Base-by-base conservation (phyloP, 2,113 vertebrate species). In the Aplodontia rufa region DNA sequence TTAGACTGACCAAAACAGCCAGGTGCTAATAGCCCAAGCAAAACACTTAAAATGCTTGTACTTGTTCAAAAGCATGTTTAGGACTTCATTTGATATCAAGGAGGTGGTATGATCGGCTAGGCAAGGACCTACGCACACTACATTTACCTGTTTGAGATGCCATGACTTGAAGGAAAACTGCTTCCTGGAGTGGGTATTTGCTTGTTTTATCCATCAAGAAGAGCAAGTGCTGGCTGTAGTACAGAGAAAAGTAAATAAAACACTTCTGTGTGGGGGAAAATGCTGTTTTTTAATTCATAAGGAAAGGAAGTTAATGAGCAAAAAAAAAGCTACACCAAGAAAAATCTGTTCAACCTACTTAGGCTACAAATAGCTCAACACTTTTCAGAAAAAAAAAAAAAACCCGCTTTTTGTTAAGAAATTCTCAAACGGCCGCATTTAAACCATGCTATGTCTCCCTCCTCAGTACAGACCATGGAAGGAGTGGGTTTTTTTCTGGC, bases 251-350 rank as follows among this genome's bases (percentile, higher is more conserved):
- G 91, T 97, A 96, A 97, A 93, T 58, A 94, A 74, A 90, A 81
- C 40, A 45, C n/a, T 88, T 68, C 62, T 82, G 68, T 42, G 91
- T 96, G 74, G 72, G 20, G 5, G 28, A 28, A 72, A 91, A 66
- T 8, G 60, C 84, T 64, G 49, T 62, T 97, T 96, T 93, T 93
- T 96, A 96, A 97, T 97, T 97, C 97, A 96, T 95, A 95, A 94
- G 78, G 87, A 96, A 94, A 94, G 95, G 95, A 97, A 97, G 93
- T 93, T 97, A 97, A 97, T 95, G 96, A 97, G 95, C 89, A 53
- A 94, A 86, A 96, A 93, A 97, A 97, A 94, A 92, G 45, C 82
- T 68, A 88, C 62, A 64, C 78, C 49, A 95, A 81, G 90, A 86
- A 91, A 97, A 97, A 97, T 96, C 97, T 97, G 96, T 93, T 97